Conservation (phyloP, 2,113 vertebrate genomes). For the Gorsachius goisagi region DNA sequence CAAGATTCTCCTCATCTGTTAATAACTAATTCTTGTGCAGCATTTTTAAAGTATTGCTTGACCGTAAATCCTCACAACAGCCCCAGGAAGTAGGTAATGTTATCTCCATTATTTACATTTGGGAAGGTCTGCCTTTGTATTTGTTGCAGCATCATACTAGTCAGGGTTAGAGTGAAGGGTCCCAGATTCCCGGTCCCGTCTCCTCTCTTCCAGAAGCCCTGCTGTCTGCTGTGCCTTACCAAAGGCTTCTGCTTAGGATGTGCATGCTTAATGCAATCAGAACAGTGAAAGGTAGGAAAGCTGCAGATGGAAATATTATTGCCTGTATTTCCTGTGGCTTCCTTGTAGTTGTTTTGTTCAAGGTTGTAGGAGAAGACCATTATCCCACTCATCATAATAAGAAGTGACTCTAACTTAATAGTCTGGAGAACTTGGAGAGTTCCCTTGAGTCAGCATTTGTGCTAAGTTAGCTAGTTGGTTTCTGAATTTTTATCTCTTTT, state of each 20-base stretch:
- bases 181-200: background rate
- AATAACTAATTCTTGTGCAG: background rate
- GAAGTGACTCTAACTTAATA: background rate
- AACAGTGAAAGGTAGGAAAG: background rate
- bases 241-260: background rate
- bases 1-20: background rate
- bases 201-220: background rate
- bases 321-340: background rate
- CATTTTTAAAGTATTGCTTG: background rate
- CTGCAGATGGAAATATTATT: background rate
- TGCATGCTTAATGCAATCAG: background rate
- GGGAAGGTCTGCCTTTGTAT: background rate
- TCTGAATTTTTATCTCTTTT: background rate
- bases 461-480: background rate
- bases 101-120: background rate
- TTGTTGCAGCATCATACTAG: background rate
- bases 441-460: background rate
- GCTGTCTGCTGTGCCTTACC: background rate
- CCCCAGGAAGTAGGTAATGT: background rate
- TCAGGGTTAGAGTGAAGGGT: background rate
- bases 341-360: background rate
- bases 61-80: background rate
- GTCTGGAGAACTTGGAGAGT: background rate
- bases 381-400: background rate
- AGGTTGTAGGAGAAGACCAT: background rate